These are phyloP conservation scores for Mactromeris polynyma DNA, from an alignment of 2,888 invertebrate species.

Conservation along the genomic window DNA sequence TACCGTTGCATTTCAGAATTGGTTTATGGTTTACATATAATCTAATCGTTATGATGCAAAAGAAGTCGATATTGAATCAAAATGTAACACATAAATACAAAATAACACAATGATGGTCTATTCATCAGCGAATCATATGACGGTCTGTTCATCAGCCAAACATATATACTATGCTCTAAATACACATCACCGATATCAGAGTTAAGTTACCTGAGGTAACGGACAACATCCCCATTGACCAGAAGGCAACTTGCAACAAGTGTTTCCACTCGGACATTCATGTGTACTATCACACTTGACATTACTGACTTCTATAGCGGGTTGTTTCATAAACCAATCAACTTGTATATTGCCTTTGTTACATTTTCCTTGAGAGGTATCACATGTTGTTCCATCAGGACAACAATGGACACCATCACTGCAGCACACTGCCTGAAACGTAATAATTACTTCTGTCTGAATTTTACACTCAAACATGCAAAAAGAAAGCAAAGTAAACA, in stretches of 20 bases:
- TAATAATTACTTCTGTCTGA: background rate
- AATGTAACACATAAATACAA: no score
- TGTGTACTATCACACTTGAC: conserved; percentile 60
- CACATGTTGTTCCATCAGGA: conserved; percentile 71
- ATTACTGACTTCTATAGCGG: conserved; percentile 23
- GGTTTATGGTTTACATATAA: no score
- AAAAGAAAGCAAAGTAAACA: no score
- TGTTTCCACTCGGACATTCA: conserved; percentile 74
- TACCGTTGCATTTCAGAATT: no score
- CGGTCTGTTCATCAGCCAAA: no score
- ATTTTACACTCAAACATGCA: background rate
- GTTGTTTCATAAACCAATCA: conserved; percentile 63
- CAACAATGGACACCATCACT: conserved; percentile 81
- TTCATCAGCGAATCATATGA: no score
- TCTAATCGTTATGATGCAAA: no score
- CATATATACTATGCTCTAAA: no score
- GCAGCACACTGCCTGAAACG: conserved; percentile 80
- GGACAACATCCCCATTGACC: conserved; percentile 80
- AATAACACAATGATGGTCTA: no score
- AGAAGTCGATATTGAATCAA: no score
- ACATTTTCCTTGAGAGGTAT: conserved; percentile 57
- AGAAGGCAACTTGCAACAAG: conserved; percentile 74
- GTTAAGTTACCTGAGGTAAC: conserved; percentile 61
- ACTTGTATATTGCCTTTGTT: conserved; percentile 33
- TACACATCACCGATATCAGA: no score